Evolutionary conservation across 2,113 vertebrate genomes (phyloP).

Genomic region (Thamnaconus septentrionalis): DNA sequence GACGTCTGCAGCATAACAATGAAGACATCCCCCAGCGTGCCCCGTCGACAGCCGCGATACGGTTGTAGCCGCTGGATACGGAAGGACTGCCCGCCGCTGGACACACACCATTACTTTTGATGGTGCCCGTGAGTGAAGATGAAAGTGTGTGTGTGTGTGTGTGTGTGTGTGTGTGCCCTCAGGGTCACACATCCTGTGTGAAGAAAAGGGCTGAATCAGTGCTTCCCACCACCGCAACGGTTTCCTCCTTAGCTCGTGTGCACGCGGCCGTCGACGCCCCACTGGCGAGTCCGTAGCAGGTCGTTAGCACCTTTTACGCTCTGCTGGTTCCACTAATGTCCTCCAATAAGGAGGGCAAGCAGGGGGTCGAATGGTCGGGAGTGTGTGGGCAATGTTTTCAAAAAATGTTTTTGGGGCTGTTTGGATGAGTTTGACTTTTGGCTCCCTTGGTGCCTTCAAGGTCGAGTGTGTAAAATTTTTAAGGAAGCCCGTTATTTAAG

Average conservation of each 20-base stretch:
- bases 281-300: conserved; percentile 21
- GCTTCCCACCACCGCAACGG: conserved; percentile 10
- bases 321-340: conserved; percentile 24
- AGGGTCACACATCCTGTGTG: conserved; percentile 48
- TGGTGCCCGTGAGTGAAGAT: conserved; percentile 10
- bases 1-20: conserved; percentile 36
- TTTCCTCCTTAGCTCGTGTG: conserved; percentile 33
- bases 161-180: conserved; percentile 23
- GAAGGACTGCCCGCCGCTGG: conserved; percentile 38
- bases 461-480: neutral
- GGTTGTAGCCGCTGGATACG: conserved; percentile 50
- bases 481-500: no score
- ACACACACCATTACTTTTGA: conserved; percentile 66
- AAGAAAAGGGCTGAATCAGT: conserved; percentile 55
- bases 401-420: conserved; percentile 1
- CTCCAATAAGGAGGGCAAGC: no score
- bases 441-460: conserved; percentile 50
- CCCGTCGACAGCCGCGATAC: conserved; percentile 51
- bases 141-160: neutral
- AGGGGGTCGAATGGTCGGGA: no score
- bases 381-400: no score
- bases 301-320: conserved; percentile 45
- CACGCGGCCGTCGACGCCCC: conserved; percentile 33
- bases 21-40: conserved; percentile 58
- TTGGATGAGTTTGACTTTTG: conserved; percentile 64